Evolutionary conservation across 2,888 invertebrate genomes (phyloP).

Genomic region (Eupithecia centaureata): DNA sequence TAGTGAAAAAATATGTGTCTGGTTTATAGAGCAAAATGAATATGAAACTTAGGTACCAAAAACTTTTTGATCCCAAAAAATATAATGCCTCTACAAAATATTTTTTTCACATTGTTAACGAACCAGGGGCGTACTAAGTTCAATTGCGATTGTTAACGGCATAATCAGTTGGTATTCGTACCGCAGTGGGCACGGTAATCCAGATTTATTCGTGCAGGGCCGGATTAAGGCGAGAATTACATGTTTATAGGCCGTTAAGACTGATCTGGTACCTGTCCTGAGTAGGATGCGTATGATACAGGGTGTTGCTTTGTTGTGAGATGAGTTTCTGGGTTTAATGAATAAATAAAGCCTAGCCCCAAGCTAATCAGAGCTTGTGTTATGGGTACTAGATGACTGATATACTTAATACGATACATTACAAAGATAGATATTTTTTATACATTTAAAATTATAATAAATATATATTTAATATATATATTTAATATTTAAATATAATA

Average conservation of each 20-base stretch:
- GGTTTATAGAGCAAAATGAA: too few relatives aligned
- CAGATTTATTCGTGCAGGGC: slow-evolving; percentile 80
- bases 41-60: too few relatives aligned
- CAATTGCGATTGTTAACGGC: slow-evolving; percentile 83
- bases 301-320: slow-evolving; percentile 43
- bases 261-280: slow-evolving; percentile 79
- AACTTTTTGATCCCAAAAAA: too few relatives aligned
- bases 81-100: background rate
- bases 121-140: slow-evolving; percentile 47
- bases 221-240: slow-evolving; percentile 84
- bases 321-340: background rate
- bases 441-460: too few relatives aligned
- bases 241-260: slow-evolving; percentile 84
- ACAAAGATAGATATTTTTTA: too few relatives aligned
- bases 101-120: slow-evolving; percentile 27
- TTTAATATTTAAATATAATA: too few relatives aligned
- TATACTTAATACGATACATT: too few relatives aligned
- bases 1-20: too few relatives aligned
- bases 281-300: slow-evolving; percentile 70
- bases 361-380: too few relatives aligned
- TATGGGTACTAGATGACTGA: too few relatives aligned
- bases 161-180: slow-evolving; percentile 78
- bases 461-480: too few relatives aligned
- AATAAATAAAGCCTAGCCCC: too few relatives aligned
- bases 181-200: slow-evolving; percentile 78